Conservation (phyloP, 2,888 invertebrate species). For the Laothoe populi region DNA sequence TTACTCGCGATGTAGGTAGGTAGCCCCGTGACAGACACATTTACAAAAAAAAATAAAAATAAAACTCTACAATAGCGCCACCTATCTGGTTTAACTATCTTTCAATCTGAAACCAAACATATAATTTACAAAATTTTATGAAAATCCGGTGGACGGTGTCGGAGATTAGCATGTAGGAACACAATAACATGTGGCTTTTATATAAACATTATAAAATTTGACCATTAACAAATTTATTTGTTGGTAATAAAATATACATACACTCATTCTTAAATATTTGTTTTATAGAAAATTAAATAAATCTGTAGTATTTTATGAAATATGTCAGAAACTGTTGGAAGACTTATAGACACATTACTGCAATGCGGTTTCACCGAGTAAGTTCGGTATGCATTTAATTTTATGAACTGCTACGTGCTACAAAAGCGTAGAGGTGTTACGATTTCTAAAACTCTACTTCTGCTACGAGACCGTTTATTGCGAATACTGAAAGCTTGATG, state of each 20-base stretch:
- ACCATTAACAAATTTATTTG: too few relatives aligned
- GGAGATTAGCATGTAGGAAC: too few relatives aligned
- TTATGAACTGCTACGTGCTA: slow-evolving; percentile 7
- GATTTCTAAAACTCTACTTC: slow-evolving; percentile 27
- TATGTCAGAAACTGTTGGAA: background rate
- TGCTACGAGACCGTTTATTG: slow-evolving; percentile 8
- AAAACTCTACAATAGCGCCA: too few relatives aligned
- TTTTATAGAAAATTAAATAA: background rate
- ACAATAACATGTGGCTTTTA: too few relatives aligned
- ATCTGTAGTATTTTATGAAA: background rate
- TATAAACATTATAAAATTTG: background rate
- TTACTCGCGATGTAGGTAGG: too few relatives aligned
- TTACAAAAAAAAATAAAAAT: too few relatives aligned
- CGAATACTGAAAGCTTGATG: background rate
- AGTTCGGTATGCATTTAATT: slow-evolving; percentile 7
- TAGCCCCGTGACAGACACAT: too few relatives aligned
- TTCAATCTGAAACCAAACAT: too few relatives aligned
- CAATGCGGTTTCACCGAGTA: slow-evolving; percentile 10
- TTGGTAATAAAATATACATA: background rate
- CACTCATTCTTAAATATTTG: background rate
- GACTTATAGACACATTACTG: slow-evolving; percentile 21
- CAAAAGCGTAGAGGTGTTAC: slow-evolving; percentile 17
- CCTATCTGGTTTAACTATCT: too few relatives aligned
- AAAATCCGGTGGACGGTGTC: too few relatives aligned
- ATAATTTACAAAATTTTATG: too few relatives aligned